Evolutionary conservation across 2,113 vertebrate species (phyloP), one percentile per base, ranked within the genome.

Genomic region (Malurus elegans): DNA sequence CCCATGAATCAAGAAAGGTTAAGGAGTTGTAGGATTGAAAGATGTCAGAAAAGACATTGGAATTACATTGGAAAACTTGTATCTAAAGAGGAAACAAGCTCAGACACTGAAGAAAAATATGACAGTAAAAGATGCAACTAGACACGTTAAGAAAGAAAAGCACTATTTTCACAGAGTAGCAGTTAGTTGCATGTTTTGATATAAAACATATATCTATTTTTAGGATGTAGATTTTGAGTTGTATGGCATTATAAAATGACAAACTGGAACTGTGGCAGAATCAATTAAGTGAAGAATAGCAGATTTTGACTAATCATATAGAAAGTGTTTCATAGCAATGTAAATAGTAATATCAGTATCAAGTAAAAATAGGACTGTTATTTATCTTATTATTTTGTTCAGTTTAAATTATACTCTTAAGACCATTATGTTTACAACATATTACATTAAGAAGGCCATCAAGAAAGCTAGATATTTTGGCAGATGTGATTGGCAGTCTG

Each of bases 371-470:
- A 81, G 54, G 16, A 72, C 18, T 57, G 21, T 18, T 91, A 67
- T 81, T 89, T 96, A 73, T 79, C 36, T 91, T 86, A 53, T 45
- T 88, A 82, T 82, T 82, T 79, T 64, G 4, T 85, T 91, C 58
- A 31, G n/a, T 82, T 79, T 79, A 82, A 88, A 79, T 90, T 85
- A 65, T 45, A 73, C 29, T 85, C 9, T 90, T 90, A 70, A 79
- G 70, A 57, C 38, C 45, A 79, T 89, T 61, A 64, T 40, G 36
- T 83, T 95, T 73, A 47, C 58, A 91, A 54, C 20, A 58, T 31
- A 88, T 31, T 47, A 28, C 20, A 56, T 79, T 66, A 85, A 82
- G 69, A 78, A 74, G 45, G 16, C 16, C 62, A 88, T 82, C 45
- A 79, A 58, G 84, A 91, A 75, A 74, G 42, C 34, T 82, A 64